Conservation (phyloP, 2,113 vertebrate species). For the Hyperopisus bebe region DNA sequence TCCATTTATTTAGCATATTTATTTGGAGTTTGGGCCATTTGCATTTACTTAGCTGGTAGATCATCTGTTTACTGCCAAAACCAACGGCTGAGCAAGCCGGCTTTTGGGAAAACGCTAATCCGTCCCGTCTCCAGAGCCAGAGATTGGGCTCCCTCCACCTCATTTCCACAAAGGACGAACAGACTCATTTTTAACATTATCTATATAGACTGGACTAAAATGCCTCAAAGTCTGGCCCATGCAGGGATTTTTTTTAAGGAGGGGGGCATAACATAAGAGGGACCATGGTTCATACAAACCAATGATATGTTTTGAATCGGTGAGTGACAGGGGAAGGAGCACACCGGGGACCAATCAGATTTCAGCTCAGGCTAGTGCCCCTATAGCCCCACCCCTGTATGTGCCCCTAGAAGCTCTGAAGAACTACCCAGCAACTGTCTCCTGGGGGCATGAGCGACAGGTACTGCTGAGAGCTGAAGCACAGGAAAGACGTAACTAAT, state of each 20-base stretch:
- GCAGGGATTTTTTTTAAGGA: background rate
- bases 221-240: background rate
- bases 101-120: background rate
- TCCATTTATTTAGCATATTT: background rate
- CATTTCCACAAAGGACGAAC: background rate
- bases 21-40: background rate
- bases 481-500: background rate
- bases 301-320: background rate
- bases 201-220: background rate
- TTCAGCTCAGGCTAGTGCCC: background rate
- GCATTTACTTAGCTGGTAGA: constrained; percentile 1
- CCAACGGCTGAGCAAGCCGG: background rate
- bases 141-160: background rate
- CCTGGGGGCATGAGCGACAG: background rate
- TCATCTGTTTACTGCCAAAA: background rate
- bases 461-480: background rate
- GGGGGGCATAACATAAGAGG: background rate
- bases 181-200: background rate
- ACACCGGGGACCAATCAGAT: background rate
- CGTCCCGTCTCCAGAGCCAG: background rate
- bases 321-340: background rate
- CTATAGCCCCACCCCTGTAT: background rate
- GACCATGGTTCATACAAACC: background rate
- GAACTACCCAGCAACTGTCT: background rate
- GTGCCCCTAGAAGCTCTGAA: background rate